Evolutionary conservation across 1,140 invertebrate genomes (phyloP).

Genomic region (Pachypsylla venusta): DNA sequence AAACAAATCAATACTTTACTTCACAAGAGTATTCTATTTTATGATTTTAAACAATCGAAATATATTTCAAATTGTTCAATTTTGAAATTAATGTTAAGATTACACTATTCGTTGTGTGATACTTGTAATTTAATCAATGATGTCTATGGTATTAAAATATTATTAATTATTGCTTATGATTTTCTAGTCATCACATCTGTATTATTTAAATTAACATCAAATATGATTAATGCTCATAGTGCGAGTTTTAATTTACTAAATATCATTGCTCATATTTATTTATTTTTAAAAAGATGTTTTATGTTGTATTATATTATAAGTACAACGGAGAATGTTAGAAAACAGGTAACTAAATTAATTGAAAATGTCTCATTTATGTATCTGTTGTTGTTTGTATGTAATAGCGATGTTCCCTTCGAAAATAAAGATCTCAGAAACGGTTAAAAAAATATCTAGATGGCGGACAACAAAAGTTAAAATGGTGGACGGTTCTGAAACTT

Average conservation of each 20-base stretch:
- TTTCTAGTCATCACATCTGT: neutral
- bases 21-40: neutral
- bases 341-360: too few relatives aligned
- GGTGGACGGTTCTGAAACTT: too few relatives aligned
- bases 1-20: neutral
- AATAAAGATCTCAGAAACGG: too few relatives aligned
- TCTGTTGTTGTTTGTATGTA: too few relatives aligned
- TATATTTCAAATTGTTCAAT: neutral
- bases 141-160: neutral
- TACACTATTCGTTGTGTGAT: conserved; percentile 1
- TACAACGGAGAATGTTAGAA: neutral
- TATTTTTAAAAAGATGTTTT: neutral
- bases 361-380: too few relatives aligned
- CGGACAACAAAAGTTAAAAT: too few relatives aligned
- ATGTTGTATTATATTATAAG: neutral
- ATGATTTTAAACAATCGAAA: neutral
- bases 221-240: neutral
- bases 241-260: neutral
- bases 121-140: neutral
- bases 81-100: neutral
- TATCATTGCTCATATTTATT: neutral
- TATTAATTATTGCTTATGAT: neutral
- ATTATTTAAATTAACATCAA: neutral
- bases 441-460: too few relatives aligned
- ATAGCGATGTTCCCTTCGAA: too few relatives aligned